phyloP scores from a whole-genome alignment of 2,888 invertebrate species.

The Macrosiphum euphorbiae region DNA sequence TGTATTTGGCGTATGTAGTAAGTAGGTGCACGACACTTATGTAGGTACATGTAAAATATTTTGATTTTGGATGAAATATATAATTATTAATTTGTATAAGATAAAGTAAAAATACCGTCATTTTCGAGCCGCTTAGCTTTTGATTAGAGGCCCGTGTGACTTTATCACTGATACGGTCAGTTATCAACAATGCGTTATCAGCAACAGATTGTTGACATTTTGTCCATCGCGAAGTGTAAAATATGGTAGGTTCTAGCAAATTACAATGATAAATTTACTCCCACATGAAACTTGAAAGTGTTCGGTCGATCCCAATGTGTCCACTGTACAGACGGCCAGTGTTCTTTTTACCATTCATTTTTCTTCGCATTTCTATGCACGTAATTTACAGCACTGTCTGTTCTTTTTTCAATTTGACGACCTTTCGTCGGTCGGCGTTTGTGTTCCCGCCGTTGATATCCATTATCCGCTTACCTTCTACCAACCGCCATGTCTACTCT shows the following conservation, averaged over 20 bases:
- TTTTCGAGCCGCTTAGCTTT: neutral
- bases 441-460: neutral
- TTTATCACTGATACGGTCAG: neutral
- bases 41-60: neutral
- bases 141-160: neutral
- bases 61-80: neutral
- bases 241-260: too few relatives aligned
- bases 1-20: neutral
- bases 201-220: neutral
- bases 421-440: neutral
- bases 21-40: neutral
- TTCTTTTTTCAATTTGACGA: too few relatives aligned
- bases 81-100: neutral
- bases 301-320: too few relatives aligned
- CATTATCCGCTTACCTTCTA: neutral
- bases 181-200: neutral
- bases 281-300: too few relatives aligned
- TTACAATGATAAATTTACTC: too few relatives aligned
- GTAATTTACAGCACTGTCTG: too few relatives aligned
- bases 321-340: too few relatives aligned
- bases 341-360: too few relatives aligned
- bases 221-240: neutral
- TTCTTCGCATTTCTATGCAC: too few relatives aligned
- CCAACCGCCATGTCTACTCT: neutral
- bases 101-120: neutral